Percentiles rank a stretch among this genome's conserved stretches.
phyloP scores from a whole-genome alignment of 2,797 vertebrate genomes.

The Gambelia wislizenii region DNA sequence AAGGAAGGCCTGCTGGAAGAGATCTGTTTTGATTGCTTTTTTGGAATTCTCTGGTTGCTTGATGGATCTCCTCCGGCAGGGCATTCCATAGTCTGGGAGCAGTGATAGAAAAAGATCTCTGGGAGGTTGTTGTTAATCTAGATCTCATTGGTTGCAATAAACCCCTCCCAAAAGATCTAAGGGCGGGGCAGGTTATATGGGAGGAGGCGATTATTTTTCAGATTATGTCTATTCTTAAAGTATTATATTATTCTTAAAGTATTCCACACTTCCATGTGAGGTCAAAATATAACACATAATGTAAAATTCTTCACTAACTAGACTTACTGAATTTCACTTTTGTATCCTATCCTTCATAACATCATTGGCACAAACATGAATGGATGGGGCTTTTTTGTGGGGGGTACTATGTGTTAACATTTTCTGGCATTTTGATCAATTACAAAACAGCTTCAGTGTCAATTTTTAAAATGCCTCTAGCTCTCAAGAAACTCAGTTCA shows the following conservation, averaged over 20 bases:
- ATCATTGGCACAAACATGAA: neutral
- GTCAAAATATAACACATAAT: neutral
- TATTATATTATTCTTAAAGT: conserved; percentile 5
- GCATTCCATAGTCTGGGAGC: too few species aligned
- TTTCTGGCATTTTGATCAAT: neutral
- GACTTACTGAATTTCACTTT: neutral
- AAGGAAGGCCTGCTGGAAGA: too few species aligned
- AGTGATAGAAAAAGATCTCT: too few species aligned
- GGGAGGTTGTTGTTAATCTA: too few species aligned
- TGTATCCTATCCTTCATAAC: neutral
- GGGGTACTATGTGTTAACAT: neutral
- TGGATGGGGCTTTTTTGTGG: neutral
- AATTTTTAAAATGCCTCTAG: neutral
- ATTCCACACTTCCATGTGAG: neutral
- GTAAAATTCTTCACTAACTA: neutral
- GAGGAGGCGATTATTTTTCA: too few species aligned
- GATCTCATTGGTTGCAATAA: too few species aligned
- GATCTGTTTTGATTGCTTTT: too few species aligned
- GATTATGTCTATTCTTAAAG: neutral
- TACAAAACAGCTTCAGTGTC: neutral
- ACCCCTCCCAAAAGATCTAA: too few species aligned
- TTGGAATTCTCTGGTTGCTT: too few species aligned
- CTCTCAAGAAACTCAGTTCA: neutral
- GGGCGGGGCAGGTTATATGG: too few species aligned
- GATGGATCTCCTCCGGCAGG: too few species aligned